Conservation (phyloP, 2,888 invertebrate species). For the Spilarctia lutea region DNA sequence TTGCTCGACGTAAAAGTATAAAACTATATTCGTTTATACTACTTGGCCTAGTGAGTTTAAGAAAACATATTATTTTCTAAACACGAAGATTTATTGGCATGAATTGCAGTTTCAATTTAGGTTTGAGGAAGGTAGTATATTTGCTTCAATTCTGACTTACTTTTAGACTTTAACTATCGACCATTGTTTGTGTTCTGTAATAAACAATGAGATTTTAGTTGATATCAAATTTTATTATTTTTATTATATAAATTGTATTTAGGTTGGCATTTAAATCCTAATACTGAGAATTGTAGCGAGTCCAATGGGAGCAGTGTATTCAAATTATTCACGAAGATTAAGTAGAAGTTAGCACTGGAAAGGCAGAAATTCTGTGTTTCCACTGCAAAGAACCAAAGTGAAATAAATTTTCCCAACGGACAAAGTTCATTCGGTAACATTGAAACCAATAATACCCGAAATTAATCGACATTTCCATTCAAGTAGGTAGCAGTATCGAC, state of each 20-base stretch:
- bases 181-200: neutral
- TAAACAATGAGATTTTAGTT: neutral
- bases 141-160: neutral
- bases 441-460: slow-evolving; percentile 21
- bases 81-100: neutral
- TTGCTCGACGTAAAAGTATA: neutral
- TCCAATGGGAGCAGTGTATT: neutral
- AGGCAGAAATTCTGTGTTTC: neutral
- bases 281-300: neutral
- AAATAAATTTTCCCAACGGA: slow-evolving; percentile 12
- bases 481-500: slow-evolving; percentile 41
- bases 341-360: neutral
- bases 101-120: neutral
- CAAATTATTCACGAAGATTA: neutral
- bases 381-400: slow-evolving; percentile 6
- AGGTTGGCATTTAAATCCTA: neutral
- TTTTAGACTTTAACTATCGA: neutral
- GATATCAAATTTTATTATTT: neutral
- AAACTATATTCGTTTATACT: neutral
- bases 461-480: slow-evolving; percentile 44
- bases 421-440: slow-evolving; percentile 8
- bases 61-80: neutral
- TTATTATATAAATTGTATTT: neutral
- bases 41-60: neutral
- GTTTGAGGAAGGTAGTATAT: neutral